Base-by-base conservation (phyloP, 2,113 vertebrate species). In the Rallus limicola region DNA sequence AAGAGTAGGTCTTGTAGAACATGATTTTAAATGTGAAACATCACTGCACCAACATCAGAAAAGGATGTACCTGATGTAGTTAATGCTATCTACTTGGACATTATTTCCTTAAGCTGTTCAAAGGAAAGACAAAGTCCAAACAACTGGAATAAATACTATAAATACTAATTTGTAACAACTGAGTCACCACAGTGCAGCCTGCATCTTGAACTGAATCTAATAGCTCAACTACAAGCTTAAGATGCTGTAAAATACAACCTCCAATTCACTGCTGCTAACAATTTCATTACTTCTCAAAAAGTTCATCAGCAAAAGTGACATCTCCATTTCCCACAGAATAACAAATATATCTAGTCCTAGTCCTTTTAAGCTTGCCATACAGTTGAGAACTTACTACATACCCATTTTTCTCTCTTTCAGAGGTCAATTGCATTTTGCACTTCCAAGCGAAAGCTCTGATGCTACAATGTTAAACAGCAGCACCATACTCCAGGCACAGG, bases 281-380 rank as follows among this genome's bases (percentile, higher is more conserved):
- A 98, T 97, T 76, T 99, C 48, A 36, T 56, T 34, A 46, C n/a
- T 77, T 80, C 19, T 31, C 17, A 68, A 46, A 52, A 62, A 9
- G 29, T 55, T 60, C 68, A 72, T 44, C 42, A 72, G 38, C 28
- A 55, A 8, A 81, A 90, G n/a, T 6, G 36, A 1, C 55, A 63
- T 6, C 31, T 75, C 40, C 82, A 78, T 74, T 93, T 69, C 59
- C 36, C 69, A 62, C 13, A 18, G 36, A 67, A 93, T 87, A 87
- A 70, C 10, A 40, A 79, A 60, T 11, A 34, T 9, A 40, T 74
- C 21, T 9, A 62, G 52, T 63, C 31, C 67, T 60, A 3, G 48
- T 60, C 70, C 48, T 46, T 84, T 58, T 12, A 80, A 59, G 18
- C 8, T 86, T 8, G 7, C 17, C 17, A 15, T 46, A 5, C 34